Evolutionary conservation across 2,888 invertebrate species (phyloP).

Genomic region (Calliopum simillimum): DNA sequence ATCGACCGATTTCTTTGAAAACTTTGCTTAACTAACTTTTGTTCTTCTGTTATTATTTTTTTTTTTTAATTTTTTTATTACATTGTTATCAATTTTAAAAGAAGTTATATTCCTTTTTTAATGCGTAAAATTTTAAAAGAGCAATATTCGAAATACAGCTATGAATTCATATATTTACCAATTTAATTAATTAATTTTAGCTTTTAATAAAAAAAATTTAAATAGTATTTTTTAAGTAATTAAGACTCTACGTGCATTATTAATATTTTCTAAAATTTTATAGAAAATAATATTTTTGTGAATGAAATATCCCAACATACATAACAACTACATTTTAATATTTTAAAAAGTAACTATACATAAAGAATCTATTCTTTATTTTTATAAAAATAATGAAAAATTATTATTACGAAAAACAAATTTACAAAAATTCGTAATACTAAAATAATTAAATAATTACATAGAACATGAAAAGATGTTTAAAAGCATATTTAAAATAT

Average conservation of each 20-base stretch:
- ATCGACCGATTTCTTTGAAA: constrained; percentile 26
- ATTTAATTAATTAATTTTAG: neutral
- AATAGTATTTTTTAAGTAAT: constrained; percentile 22
- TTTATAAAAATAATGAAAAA: constrained; percentile 18
- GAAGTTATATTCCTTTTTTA: neutral
- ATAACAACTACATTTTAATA: neutral
- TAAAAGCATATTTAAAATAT: neutral
- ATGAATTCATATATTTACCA: neutral
- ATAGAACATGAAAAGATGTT: neutral
- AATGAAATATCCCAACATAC: constrained; percentile 2
- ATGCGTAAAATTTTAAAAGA: neutral
- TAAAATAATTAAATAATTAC: neutral
- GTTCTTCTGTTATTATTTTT: constrained; percentile 6
- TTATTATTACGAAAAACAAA: constrained; percentile 16
- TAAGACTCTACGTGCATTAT: constrained; percentile 37
- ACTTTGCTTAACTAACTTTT: constrained; percentile 31
- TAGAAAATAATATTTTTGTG: neutral
- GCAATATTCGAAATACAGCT: constrained; percentile 3
- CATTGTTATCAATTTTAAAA: constrained; percentile 22
- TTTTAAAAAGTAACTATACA: neutral
- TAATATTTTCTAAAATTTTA: constrained; percentile 19
- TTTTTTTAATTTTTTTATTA: constrained; percentile 1
- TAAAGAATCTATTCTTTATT: constrained; percentile 1
- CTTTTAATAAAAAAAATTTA: neutral
- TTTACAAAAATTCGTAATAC: constrained; percentile 8